Evolutionary conservation across 2,888 invertebrate genomes (phyloP), one percentile per base, ranked within the genome.

Genomic region (Chalcosyrphus nemorum): DNA sequence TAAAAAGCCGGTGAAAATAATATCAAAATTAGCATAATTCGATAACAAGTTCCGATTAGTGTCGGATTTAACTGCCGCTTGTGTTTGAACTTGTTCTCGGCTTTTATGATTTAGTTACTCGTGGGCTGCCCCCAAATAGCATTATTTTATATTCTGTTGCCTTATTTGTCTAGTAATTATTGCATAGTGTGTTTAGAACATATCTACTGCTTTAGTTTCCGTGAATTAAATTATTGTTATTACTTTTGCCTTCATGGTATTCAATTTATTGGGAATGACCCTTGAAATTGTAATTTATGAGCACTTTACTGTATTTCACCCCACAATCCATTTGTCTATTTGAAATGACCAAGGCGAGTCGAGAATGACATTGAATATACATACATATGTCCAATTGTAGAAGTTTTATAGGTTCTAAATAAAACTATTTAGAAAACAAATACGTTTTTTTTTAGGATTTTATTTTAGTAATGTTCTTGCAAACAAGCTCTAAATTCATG

Each of bases 201-300:
- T 38, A 38, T 17, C n/a, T n/a, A n/a, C n/a, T 61, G 61, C 19
- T 59, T 59, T 61, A 32, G 35, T 52, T 50, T 41, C 59, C 38
- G 29, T 61, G 7, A 43, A 61, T 52, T 72, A 41, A 72, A 43
- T 72, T 63, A 54, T 43, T 54, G 9, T 72, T 72, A 72, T 72
- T 63, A 72, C 61, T 43, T 72, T 72, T 54, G 52, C 72, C 61
- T 61, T 72, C 72, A 52, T 19, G 52, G 52, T 41, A 3, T 29
- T 27, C 50, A 52, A 29, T 41, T 47, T 4, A 41, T 50, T 27
- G 17, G 38, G 59, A 27, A 41, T 50, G 52, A 72, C 72, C 52
- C 52, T 72, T 61, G 61, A 61, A 52, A 52, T 13, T 13, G 13
- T 59, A 41, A 59, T 29, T 59, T 71, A 71, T 59, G 57, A 24